phyloP scores from a whole-genome alignment of 92 coral and sea anemone species.

The Metridium senile region DNA sequence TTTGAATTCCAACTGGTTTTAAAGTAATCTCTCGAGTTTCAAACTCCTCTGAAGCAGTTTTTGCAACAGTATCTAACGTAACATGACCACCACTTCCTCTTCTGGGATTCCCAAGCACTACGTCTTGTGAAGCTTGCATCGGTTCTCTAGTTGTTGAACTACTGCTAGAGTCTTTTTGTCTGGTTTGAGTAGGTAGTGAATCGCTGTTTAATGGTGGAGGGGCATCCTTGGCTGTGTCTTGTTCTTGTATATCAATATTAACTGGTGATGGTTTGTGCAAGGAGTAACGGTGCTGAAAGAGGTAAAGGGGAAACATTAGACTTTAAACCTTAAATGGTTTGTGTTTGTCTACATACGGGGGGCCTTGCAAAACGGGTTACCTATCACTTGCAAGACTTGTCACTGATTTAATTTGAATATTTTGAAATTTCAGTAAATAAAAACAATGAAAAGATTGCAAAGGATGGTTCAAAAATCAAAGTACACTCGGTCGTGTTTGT shows the following conservation, averaged over 20 bases:
- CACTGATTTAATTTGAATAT: too few species aligned
- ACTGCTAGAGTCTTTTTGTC: background rate
- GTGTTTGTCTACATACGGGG: too few species aligned
- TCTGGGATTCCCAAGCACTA: too few species aligned
- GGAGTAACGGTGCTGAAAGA: constrained; percentile 3
- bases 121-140: too few species aligned
- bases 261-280: background rate
- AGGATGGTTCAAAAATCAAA: too few species aligned
- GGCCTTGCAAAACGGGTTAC: too few species aligned
- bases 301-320: background rate
- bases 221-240: background rate
- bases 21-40: background rate
- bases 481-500: too few species aligned
- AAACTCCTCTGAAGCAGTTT: background rate
- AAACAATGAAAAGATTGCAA: too few species aligned
- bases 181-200: background rate
- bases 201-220: background rate
- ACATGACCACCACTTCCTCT: background rate
- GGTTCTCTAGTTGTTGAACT: too few species aligned
- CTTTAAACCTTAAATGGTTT: background rate
- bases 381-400: too few species aligned
- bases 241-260: constrained; percentile 16
- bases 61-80: background rate
- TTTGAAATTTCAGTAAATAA: too few species aligned
- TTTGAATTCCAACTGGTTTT: background rate